Percentiles rank a stretch among this genome's conserved stretches.
phyloP scores from a whole-genome alignment of 2,888 invertebrate species.

The Tholera decimalis region DNA sequence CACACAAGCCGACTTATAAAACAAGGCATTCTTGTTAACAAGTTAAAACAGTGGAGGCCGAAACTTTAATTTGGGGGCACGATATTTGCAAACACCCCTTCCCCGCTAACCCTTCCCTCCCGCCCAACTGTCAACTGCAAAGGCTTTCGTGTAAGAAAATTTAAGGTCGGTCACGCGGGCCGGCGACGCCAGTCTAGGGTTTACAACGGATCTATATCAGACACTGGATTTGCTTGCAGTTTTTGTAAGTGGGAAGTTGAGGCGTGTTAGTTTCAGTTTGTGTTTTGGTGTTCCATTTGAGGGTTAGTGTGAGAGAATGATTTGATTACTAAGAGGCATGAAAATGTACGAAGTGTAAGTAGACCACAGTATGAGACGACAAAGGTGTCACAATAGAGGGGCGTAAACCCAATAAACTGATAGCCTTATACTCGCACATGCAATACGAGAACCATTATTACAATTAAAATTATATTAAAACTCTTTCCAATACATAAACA shows the following conservation, averaged over 20 bases:
- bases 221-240: conserved; percentile 52
- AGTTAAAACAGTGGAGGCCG: conserved; percentile 77
- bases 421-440: background rate
- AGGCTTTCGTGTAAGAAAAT: conserved; percentile 85
- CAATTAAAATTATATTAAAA: too few species aligned
- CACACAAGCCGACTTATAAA: conserved; percentile 50
- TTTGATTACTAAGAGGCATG: background rate
- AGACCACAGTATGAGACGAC: background rate
- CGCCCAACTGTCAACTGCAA: conserved; percentile 85
- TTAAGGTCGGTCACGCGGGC: conserved; percentile 82
- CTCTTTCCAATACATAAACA: background rate
- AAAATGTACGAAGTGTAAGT: too few species aligned
- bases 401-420: too few species aligned
- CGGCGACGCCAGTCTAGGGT: conserved; percentile 67
- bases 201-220: conserved; percentile 55
- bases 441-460: too few species aligned
- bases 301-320: background rate
- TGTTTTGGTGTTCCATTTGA: background rate
- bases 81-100: conserved; percentile 79
- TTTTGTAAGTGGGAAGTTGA: conserved; percentile 6
- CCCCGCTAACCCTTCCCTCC: conserved; percentile 48
- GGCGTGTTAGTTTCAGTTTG: conserved; percentile 14
- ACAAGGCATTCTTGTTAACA: conserved; percentile 73
- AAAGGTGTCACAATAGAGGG: background rate
- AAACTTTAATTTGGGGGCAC: conserved; percentile 82